Evolutionary conservation across 2,113 vertebrate genomes (phyloP), one percentile per base, ranked within the genome.

Genomic region (Passer domesticus): DNA sequence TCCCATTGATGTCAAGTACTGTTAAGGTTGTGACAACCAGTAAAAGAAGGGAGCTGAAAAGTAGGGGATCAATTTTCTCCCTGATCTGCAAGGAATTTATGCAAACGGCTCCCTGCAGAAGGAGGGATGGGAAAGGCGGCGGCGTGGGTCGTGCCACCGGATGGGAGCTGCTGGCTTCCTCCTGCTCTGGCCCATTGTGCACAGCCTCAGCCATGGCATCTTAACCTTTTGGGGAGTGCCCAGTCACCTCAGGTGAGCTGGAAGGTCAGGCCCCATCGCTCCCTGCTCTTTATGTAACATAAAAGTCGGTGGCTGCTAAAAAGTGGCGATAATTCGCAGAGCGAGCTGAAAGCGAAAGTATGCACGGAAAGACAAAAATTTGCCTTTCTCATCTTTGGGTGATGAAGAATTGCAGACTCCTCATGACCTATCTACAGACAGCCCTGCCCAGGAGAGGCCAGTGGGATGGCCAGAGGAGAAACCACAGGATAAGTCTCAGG

Each of bases 1-100:
- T 97, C 97, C 90, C 95, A 96, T 91, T 97, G 96, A 97, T 96
- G 69, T 97, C 97, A 97, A 97, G 91, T 87, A 72, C 93, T 95
- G 94, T 97, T 97, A 96, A 96, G 95, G 89, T 94, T 97, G 91
- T 96, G 91, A 96, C 93, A 92, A 96, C 92, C 94, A 95, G 89
- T 77, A 96, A 95, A 91, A 96, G 58, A 75, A 90, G 77, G 85
- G 87, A 96, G 69, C 75, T 84, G 91, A 96, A 96, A 94, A 96
- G 73, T 92, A 77, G 74, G 67, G 73, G 93, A 94, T 93, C 95
- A 92, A 92, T 94, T 83, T 97, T 92, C 88, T 91, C 81, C 76
- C 83, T 95, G 92, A 69, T 96, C 95, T 91, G 91, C 77, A 46
- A 93, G 72, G 91, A 91, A 95, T 97, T 91, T 93, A 87, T 89